phyloP scores from a whole-genome alignment of 2,888 invertebrate species.

The Nemurella pictetii region DNA sequence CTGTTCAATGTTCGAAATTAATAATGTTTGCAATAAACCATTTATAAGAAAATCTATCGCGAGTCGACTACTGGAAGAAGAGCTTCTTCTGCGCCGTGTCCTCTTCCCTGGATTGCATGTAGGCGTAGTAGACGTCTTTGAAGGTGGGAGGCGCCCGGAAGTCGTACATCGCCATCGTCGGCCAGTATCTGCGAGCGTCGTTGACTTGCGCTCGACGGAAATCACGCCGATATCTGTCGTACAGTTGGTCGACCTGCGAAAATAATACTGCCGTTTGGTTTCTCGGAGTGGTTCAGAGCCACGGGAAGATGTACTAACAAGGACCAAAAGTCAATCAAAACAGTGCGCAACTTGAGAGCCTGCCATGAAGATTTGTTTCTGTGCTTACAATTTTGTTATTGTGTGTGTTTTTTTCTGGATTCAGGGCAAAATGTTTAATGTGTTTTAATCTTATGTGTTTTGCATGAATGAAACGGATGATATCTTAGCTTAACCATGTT shows the following conservation, averaged over 20 bases:
- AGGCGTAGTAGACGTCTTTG: constrained; percentile 3
- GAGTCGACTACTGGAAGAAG: background rate
- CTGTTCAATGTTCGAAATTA: background rate
- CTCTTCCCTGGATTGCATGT: constrained; percentile 1
- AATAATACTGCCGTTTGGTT: background rate
- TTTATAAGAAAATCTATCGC: background rate
- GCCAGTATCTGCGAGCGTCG: constrained; percentile 22
- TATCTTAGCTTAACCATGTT: too few species aligned
- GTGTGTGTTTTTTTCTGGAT: too few species aligned
- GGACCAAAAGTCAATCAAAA: too few species aligned
- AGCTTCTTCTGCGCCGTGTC: background rate
- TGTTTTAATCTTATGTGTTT: too few species aligned
- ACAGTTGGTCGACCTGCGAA: background rate
- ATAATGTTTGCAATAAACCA: background rate
- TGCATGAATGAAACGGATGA: too few species aligned
- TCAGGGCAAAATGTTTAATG: too few species aligned
- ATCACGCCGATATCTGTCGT: background rate
- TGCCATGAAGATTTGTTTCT: too few species aligned
- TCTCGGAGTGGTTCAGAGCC: too few species aligned
- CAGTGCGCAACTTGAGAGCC: too few species aligned
- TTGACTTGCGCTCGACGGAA: background rate
- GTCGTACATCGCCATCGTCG: constrained; percentile 15
- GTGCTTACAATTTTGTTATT: too few species aligned
- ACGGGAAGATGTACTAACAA: too few species aligned
- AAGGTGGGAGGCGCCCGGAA: background rate